phyloP scores from a whole-genome alignment of 2,113 vertebrate genomes.

The Dasypus novemcinctus region DNA sequence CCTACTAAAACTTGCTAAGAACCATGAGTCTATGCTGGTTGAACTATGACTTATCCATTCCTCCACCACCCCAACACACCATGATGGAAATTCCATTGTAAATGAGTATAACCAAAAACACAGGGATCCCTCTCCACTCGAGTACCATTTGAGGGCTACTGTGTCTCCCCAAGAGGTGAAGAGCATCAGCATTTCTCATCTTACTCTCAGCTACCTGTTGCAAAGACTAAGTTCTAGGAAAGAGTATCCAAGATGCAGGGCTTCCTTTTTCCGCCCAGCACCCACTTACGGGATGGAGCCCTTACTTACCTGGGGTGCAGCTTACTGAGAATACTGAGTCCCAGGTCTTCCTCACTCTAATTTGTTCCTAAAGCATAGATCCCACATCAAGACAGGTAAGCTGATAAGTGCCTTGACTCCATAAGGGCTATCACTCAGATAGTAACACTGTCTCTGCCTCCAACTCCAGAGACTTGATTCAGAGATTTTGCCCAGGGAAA shows the following conservation, averaged over 20 bases:
- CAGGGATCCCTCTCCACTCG: not conserved
- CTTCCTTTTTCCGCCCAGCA: not conserved
- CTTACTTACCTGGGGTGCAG: not conserved
- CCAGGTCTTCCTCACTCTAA: not conserved
- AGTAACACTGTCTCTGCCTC: not conserved
- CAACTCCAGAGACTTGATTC: not conserved
- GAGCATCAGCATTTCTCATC: not conserved
- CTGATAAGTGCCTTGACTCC: not conserved
- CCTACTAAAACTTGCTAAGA: not conserved
- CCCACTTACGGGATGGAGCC: fast-evolving
- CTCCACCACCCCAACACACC: not conserved
- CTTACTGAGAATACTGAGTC: not conserved
- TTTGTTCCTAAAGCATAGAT: not conserved
- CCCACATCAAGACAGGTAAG: not conserved
- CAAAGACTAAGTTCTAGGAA: not conserved
- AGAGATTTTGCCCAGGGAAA: not conserved
- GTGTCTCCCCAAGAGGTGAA: not conserved
- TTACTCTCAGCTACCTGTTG: not conserved
- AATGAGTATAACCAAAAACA: fast-evolving
- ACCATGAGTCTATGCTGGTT: not conserved
- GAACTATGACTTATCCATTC: not conserved
- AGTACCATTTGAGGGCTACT: not conserved
- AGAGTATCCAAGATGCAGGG: not conserved
- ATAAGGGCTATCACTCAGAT: not conserved
- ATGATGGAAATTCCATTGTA: not conserved